A percentile compares a stretch with the other conserved stretches of the same genome.
phyloP scores from a whole-genome alignment of 2,113 vertebrate species.

The Typhlomys cinereus region DNA sequence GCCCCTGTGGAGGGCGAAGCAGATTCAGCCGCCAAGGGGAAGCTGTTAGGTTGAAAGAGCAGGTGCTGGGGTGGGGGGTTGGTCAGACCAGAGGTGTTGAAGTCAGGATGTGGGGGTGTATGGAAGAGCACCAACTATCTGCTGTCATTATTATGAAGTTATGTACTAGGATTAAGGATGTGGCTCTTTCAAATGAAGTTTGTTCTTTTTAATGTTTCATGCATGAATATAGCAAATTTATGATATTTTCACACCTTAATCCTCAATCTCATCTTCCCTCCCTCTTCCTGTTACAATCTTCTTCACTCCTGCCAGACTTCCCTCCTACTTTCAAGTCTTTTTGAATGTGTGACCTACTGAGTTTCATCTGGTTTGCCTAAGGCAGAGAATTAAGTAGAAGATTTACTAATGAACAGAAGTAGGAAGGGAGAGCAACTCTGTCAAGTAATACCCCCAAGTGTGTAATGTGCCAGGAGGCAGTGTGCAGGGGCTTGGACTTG shows the following conservation, averaged over 20 bases:
- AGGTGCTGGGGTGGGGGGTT: neutral
- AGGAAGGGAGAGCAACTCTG: too few species aligned
- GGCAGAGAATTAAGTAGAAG: neutral
- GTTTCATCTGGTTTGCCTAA: too few species aligned
- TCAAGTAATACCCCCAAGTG: neutral
- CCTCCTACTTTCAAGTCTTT: too few species aligned
- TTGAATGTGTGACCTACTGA: too few species aligned
- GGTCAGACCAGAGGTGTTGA: neutral
- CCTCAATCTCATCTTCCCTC: too few species aligned
- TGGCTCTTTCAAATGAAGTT: conserved; percentile 5
- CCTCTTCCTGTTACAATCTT: too few species aligned
- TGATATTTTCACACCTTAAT: too few species aligned
- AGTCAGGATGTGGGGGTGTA: neutral
- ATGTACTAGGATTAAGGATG: neutral
- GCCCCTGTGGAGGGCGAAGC: neutral
- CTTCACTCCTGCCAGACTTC: too few species aligned
- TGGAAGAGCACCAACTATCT: neutral
- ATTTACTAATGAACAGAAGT: neutral
- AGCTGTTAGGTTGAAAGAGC: neutral
- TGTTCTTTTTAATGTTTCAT: neutral
- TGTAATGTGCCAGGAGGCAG: neutral
- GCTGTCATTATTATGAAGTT: neutral
- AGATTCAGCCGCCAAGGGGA: neutral
- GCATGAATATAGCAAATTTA: too few species aligned
- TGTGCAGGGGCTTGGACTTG: neutral